phyloP scores from a whole-genome alignment of 2,113 vertebrate genomes.

The Psittacara wagleri region DNA sequence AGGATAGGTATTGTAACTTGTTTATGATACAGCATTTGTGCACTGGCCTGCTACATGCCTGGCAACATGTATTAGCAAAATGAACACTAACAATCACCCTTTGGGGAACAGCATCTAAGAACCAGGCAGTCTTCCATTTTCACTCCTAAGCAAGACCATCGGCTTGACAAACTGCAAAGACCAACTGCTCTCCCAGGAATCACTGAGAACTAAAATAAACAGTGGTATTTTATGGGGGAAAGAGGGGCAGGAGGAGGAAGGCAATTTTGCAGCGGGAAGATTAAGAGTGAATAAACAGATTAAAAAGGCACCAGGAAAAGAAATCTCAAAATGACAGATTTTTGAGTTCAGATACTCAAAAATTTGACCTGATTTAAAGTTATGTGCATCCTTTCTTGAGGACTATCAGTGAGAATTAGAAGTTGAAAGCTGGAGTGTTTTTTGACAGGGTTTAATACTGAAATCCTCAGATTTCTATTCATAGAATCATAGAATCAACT shows the following conservation, averaged over 20 bases:
- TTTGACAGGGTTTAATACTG: neutral
- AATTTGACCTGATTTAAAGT: neutral
- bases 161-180: neutral
- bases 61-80: neutral
- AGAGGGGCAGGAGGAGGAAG: neutral
- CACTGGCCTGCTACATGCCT: neutral
- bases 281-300: neutral
- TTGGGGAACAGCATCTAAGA: neutral
- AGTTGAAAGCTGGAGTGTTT: neutral
- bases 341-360: neutral
- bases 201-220: neutral
- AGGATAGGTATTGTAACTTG: neutral
- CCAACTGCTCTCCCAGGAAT: neutral
- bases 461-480: neutral
- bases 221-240: neutral
- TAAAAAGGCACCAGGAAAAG: neutral
- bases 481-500: neutral
- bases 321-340: neutral
- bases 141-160: neutral
- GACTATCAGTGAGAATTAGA: neutral
- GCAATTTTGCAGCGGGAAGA: neutral
- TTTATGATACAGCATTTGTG: neutral
- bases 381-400: neutral
- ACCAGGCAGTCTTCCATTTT: neutral
- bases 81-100: neutral